Evolutionary conservation across 2,888 invertebrate genomes (phyloP), one percentile per base, ranked within the genome.

Genomic region (Phorcus lineatus): DNA sequence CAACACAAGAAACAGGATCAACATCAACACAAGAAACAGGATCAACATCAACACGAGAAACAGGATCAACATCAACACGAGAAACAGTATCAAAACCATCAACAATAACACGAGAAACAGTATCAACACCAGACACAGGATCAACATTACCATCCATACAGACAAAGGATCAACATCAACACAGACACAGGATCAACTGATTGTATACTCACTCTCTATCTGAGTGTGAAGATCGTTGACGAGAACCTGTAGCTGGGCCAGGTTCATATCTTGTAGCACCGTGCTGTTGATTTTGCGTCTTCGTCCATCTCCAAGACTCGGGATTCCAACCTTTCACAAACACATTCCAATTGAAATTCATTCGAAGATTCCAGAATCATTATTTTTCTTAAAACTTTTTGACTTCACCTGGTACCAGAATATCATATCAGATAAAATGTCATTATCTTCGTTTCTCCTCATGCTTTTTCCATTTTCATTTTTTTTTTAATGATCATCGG

Each of bases 201-300:
- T 36, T 7, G 1, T 13, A 13, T 0, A 89, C 93, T 91, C 91
- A 95, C 95, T 94, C 93, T 98, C 98, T 91, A 98, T 98, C 94
- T 97, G 97, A 80, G 97, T 96, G 94, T 98, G 98, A 82, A 98
- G 94, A 94, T 98, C 98, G 93, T 98, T 98, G 83, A 98, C 97
- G 89, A 98, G 96, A 83, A 98, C 97, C 95, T 98, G 97, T 82
- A 98, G 94, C 94, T 98, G 98, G 54, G 97, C 97, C 82, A 98
- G 95, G 93, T 98, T 98, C 96, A 98, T 97, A 92, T 97, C 97
- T 31, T 97, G 97, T 88, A 98, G 95, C 88, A 97, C 95, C 47
- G 97, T 95, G 16, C 96, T 96, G 24, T 85, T 84, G 78, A 98
- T 86, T 84, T 97, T 95, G 85, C 97, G 95, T 88, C 97, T 95